These are phyloP conservation scores for Leptodirus hochenwartii DNA, from an alignment of 2,888 invertebrate species.

Conservation along the genomic window DNA sequence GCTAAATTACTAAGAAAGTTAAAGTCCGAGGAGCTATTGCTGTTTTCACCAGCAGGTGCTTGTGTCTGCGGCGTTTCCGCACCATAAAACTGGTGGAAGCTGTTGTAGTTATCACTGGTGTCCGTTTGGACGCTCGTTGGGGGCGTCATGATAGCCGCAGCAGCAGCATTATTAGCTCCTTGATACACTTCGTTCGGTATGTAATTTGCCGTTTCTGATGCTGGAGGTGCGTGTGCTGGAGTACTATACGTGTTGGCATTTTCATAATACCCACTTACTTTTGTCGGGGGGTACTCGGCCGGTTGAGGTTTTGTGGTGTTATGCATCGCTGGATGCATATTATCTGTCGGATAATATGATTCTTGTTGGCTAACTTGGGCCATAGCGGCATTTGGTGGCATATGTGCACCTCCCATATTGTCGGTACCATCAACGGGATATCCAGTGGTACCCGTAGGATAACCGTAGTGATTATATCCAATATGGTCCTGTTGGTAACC, in stretches of 20 bases:
- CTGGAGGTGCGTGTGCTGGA: constrained; percentile 24
- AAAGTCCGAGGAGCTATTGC: constrained; percentile 85
- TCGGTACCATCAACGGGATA: constrained; percentile 22
- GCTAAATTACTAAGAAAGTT: constrained; percentile 84
- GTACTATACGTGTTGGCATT: constrained; percentile 31
- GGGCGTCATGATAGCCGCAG: constrained; percentile 37
- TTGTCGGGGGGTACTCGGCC: constrained; percentile 18
- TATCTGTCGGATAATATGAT: constrained; percentile 23
- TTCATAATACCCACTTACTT: constrained; percentile 36
- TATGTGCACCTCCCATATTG: constrained; percentile 16
- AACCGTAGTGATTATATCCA: constrained; percentile 24
- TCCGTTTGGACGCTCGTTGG: constrained; percentile 39
- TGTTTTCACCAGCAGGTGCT: constrained; percentile 52
- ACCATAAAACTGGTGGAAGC: constrained; percentile 55
- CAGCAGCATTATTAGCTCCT: constrained; percentile 26
- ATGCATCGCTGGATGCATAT: constrained; percentile 20
- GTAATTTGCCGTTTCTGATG: constrained; percentile 29
- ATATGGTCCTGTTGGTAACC: constrained; percentile 21
- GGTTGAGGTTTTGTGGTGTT: constrained; percentile 17
- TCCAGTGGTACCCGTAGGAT: constrained; percentile 19
- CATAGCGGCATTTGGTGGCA: too few species aligned
- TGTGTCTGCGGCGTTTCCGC: constrained; percentile 24
- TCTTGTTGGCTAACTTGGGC: constrained; percentile 9
- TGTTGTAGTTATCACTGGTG: constrained; percentile 45
- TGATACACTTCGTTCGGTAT: constrained; percentile 31